Evolutionary conservation across 1,140 invertebrate species (phyloP).

Genomic region (Sinella curviseta): DNA sequence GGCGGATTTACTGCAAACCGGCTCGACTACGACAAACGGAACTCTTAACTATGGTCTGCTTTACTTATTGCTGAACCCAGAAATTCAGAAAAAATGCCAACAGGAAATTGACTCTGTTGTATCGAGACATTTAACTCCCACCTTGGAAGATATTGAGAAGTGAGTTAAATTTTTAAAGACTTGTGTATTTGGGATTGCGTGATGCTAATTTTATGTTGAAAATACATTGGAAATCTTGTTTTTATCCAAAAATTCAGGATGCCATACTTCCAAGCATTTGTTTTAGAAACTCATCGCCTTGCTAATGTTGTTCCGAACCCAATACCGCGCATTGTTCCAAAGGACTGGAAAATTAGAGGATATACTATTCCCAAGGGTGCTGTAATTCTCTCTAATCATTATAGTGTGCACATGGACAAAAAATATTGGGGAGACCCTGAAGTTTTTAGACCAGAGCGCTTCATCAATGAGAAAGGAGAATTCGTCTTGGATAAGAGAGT

Average conservation of each 20-base stretch:
- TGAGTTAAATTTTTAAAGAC: slow-evolving; percentile 1
- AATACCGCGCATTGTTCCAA: slow-evolving; percentile 72
- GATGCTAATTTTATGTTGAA: background rate
- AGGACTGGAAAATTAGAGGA: slow-evolving; percentile 68
- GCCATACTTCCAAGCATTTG: slow-evolving; percentile 75
- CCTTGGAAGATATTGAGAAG: slow-evolving; percentile 69
- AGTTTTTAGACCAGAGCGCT: background rate
- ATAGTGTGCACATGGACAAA: slow-evolving; percentile 7
- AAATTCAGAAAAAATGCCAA: slow-evolving; percentile 20
- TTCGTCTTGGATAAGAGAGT: slow-evolving; percentile 12
- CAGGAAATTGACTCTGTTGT: slow-evolving; percentile 21
- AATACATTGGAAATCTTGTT: background rate
- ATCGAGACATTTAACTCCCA: slow-evolving; percentile 62
- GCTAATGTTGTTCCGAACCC: slow-evolving; percentile 75
- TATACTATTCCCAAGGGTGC: slow-evolving; percentile 69
- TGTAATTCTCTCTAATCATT: slow-evolving; percentile 20
- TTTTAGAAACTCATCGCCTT: slow-evolving; percentile 72
- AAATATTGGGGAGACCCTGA: slow-evolving; percentile 3
- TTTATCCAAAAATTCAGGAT: too few relatives aligned
- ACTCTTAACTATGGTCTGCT: slow-evolving; percentile 25
- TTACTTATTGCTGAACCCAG: background rate
- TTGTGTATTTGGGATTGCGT: background rate
- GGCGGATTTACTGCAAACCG: slow-evolving; percentile 26
- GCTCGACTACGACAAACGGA: slow-evolving; percentile 7
- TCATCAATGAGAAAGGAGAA: slow-evolving; percentile 18